A percentile compares a stretch with the other conserved stretches of the same genome.
These are phyloP conservation scores for Bucorvus abyssinicus DNA, from an alignment of 2,797 vertebrate genomes.

Conservation along the genomic window DNA sequence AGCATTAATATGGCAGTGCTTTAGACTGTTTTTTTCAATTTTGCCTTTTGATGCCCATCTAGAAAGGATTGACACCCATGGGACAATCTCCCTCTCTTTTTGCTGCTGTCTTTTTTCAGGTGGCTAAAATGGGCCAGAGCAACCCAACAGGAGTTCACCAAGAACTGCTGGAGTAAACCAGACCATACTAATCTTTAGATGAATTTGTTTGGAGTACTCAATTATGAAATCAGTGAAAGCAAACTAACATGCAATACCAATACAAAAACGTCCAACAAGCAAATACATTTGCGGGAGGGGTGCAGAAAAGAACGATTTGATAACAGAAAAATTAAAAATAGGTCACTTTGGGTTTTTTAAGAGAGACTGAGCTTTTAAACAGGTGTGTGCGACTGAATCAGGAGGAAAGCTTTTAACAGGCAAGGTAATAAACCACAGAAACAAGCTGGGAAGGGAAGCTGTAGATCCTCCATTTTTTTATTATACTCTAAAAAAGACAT, in stretches of 20 bases:
- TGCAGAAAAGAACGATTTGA: not conserved
- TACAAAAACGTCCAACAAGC: not conserved
- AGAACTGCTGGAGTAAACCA: not conserved
- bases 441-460: not conserved
- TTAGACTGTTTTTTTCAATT: not conserved
- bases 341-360: not conserved
- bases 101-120: not conserved
- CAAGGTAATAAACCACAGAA: not conserved
- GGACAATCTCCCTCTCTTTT: not conserved
- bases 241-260: not conserved
- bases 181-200: not conserved
- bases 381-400: not conserved
- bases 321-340: not conserved
- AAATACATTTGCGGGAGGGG: not conserved
- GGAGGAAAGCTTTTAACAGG: constrained; percentile 20
- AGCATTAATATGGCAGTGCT: not conserved
- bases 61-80: not conserved
- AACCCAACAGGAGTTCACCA: not conserved
- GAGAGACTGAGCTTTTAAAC: not conserved
- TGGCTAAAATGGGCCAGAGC: not conserved
- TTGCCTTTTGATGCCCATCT: not conserved
- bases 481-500: not conserved
- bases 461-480: constrained; percentile 1
- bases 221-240: not conserved
- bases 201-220: not conserved